Conservation (phyloP, 2,797 vertebrate species). For the Leuciscus waleckii region DNA sequence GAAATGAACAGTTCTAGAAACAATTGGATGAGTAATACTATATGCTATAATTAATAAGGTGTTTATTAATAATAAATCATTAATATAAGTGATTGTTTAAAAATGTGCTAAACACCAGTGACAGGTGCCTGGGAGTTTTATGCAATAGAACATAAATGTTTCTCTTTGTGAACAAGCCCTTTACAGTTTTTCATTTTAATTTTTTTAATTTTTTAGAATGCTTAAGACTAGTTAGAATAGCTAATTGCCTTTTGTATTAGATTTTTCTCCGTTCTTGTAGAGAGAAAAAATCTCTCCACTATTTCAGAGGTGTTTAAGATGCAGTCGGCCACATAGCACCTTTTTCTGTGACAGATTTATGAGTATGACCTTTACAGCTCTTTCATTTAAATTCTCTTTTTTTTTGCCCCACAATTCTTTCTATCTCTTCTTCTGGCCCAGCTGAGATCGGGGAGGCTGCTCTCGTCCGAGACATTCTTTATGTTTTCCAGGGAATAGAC, state of each 20-base stretch:
- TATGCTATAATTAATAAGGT: too few relatives aligned
- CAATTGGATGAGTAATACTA: background rate
- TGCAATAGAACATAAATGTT: background rate
- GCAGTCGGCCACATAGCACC: conserved; percentile 15
- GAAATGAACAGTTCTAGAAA: background rate
- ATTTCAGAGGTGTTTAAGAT: conserved; percentile 15
- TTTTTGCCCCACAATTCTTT: background rate
- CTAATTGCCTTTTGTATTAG: background rate
- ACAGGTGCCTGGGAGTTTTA: too few relatives aligned
- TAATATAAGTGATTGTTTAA: too few relatives aligned
- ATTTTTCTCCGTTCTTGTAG: background rate
- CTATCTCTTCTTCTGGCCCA: conserved; percentile 58
- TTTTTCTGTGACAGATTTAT: conserved; percentile 22
- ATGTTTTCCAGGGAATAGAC: conserved; percentile 98
- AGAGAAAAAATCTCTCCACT: background rate
- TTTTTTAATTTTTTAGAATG: background rate
- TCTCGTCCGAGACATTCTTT: conserved; percentile 94
- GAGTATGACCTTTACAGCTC: conserved; percentile 17
- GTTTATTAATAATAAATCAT: too few relatives aligned
- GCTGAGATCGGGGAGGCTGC: conserved; percentile 88
- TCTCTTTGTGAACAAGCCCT: background rate
- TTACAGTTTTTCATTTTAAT: background rate
- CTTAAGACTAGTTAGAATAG: background rate
- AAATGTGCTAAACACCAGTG: too few relatives aligned
- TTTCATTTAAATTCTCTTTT: conserved; percentile 11